Evolutionary conservation across 2,888 invertebrate species (phyloP).

Genomic region (Heliconius cydno): DNA sequence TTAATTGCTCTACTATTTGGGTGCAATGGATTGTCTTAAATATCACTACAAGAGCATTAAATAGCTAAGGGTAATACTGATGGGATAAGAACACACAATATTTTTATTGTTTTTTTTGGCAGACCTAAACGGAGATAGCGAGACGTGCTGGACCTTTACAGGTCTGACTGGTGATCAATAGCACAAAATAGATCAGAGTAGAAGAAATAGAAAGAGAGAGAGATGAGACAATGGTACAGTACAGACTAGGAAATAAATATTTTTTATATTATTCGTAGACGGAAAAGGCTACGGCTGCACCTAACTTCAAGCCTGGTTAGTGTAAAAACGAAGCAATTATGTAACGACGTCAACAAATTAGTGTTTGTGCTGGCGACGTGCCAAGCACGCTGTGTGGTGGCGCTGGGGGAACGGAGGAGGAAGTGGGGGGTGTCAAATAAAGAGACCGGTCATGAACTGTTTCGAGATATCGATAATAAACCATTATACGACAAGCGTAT

Average conservation of each 20-base stretch:
- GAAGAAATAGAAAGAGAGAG: no score
- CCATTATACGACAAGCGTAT: conserved; percentile 33
- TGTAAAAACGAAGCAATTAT: conserved; percentile 77
- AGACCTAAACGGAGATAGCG: no score
- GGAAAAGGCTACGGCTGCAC: conserved; percentile 37
- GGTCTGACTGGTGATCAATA: no score
- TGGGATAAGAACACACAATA: not conserved
- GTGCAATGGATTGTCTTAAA: not conserved
- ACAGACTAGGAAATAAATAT: no score
- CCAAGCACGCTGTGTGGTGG: conserved; percentile 65
- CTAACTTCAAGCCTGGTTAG: conserved; percentile 50
- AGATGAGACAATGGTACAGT: no score
- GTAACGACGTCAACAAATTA: conserved; percentile 77
- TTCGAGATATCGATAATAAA: conserved; percentile 47
- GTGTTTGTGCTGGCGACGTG: conserved; percentile 70
- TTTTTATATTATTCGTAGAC: not conserved
- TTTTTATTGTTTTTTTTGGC: not conserved
- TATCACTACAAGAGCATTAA: no score
- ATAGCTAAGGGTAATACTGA: no score
- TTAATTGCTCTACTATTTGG: conserved; percentile 35
- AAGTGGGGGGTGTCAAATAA: conserved; percentile 23
- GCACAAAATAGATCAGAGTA: no score
- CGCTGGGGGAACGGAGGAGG: not conserved
- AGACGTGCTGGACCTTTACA: no score
- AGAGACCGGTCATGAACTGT: conserved; percentile 39